Evolutionary conservation across 2,113 vertebrate species (phyloP).

Genomic region (Oryzias melastigma): DNA sequence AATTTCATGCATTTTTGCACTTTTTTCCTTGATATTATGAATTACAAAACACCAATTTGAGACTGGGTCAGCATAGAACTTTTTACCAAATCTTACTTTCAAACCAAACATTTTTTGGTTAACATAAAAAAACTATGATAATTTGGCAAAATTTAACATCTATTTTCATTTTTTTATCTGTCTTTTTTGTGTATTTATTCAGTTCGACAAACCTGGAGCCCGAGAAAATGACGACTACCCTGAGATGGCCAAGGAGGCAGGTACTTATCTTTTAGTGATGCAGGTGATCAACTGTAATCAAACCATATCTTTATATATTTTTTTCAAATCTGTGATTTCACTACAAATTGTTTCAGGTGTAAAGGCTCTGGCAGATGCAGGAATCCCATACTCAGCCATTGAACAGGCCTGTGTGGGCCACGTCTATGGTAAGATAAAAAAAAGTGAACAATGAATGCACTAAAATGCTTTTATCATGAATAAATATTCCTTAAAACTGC

Average conservation of each 20-base stretch:
- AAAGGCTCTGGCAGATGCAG: slow-evolving; percentile 88
- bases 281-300: neutral
- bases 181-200: slow-evolving; percentile 26
- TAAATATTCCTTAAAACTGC: too few relatives aligned
- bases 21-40: too few relatives aligned
- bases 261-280: slow-evolving; percentile 65
- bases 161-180: neutral
- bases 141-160: neutral
- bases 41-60: too few relatives aligned
- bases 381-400: slow-evolving; percentile 85
- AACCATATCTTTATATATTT: neutral
- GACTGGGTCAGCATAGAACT: too few relatives aligned
- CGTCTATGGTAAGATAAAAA: slow-evolving; percentile 84
- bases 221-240: slow-evolving; percentile 83
- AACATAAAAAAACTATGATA: too few relatives aligned
- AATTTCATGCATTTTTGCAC: too few relatives aligned
- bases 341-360: slow-evolving; percentile 73
- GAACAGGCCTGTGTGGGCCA: slow-evolving; percentile 93
- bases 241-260: slow-evolving; percentile 94
- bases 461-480: too few relatives aligned
- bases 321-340: neutral
- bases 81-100: too few relatives aligned
- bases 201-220: slow-evolving; percentile 87
- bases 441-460: too few relatives aligned
- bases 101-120: too few relatives aligned